Evolutionary conservation across 2,888 invertebrate genomes (phyloP), one percentile per base, ranked within the genome.

Genomic region (Disparrhopalites patrizii): DNA sequence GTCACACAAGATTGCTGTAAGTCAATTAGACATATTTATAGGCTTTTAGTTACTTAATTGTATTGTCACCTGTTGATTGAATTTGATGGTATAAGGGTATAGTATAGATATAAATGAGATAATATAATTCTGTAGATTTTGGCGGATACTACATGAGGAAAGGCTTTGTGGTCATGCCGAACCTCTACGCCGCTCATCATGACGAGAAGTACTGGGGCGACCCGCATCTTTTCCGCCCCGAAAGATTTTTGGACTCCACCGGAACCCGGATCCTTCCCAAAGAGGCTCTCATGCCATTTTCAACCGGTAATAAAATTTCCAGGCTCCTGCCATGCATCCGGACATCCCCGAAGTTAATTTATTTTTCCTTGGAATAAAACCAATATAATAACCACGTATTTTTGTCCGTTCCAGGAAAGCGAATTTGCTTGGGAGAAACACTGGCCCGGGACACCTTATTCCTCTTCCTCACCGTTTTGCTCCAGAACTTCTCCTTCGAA

Each of bases 201-300:
- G 20, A 28, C 2, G 47, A 43, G 18, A 25, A 18, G 18, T 58
- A 27, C 25, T 58, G 57, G 57, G 23, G 13, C 7, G 58, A 58
- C n/a, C 38, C 47, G 3, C 2, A 18, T 15, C 8, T 30, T 13
- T 58, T 58, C 30, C 43, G 47, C 28, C 58, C 58, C 8, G 58
- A 58, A 30, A 23, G 58, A 30, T 58, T 58, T 58, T 18, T 58
- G 47, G 30, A 58, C 20, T 18, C 43, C 2, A 43, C 3, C 18
- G 58, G 30, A 27, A 58, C 58, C n/a, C 27, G n/a, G n/a, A 1
- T 43, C 3, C 10, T 58, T 5, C 28, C 20, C 2, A 58, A 47
- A 43, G 58, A 58, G 30, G 58, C 58, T n/a, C 20, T 58, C 3
- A 58, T 58, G 58, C 58, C 58, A 25, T 58, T 58, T 20, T 43